phyloP scores from a whole-genome alignment of 2,797 vertebrate genomes.

The Mus caroli region DNA sequence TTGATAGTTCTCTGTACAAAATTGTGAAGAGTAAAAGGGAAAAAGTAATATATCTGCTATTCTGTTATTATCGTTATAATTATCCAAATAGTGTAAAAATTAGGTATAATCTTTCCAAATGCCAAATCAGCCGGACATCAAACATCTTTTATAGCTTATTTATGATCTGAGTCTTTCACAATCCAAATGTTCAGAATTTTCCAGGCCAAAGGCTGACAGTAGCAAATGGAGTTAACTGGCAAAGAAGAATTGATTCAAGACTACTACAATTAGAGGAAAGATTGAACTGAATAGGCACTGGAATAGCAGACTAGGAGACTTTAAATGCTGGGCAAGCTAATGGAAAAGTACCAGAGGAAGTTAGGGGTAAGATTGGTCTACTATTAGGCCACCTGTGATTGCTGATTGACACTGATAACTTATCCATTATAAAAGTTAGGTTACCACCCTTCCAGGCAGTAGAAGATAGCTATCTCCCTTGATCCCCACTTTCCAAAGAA shows the following conservation, averaged over 20 bases:
- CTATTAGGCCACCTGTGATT: not conserved
- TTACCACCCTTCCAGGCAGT: not conserved
- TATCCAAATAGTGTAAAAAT: constrained; percentile 2
- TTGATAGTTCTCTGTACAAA: constrained; percentile 4
- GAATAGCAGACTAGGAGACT: not conserved
- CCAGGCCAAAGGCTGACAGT: not conserved
- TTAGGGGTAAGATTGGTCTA: not conserved
- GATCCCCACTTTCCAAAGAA: not conserved
- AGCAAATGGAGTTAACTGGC: not conserved
- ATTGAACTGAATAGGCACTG: not conserved
- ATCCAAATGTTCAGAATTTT: constrained; percentile 7
- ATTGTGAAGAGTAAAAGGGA: constrained; percentile 14
- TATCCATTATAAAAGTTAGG: not conserved
- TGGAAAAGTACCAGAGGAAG: not conserved
- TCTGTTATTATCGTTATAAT: not conserved
- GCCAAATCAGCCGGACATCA: not conserved
- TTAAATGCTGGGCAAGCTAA: constrained; percentile 9
- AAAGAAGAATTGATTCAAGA: constrained; percentile 11
- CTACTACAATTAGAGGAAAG: not conserved
- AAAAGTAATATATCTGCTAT: not conserved
- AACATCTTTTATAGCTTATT: not conserved
- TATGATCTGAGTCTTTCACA: not conserved
- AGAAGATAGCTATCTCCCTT: not conserved
- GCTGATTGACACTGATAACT: constrained; percentile 11
- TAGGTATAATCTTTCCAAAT: not conserved